Conservation (phyloP, 2,113 vertebrate genomes). For the Chiloscyllium plagiosum region DNA sequence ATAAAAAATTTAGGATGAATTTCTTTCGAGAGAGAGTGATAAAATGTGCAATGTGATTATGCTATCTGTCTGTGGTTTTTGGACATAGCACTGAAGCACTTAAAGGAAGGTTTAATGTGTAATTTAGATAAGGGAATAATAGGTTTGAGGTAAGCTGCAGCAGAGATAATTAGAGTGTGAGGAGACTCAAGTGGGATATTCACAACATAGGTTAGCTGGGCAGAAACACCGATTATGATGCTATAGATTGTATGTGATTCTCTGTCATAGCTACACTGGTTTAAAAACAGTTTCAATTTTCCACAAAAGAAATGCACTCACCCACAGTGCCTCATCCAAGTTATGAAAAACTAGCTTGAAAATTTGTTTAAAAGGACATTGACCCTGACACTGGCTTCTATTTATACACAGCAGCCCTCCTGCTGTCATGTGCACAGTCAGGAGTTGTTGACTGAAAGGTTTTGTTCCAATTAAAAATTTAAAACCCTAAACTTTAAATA, state of each 20-base stretch:
- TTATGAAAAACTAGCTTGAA: not conserved
- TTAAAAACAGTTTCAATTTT: not conserved
- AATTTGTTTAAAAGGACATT: not conserved
- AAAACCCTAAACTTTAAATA: not conserved
- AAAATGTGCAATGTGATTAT: not conserved
- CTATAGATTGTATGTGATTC: not conserved
- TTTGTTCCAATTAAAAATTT: constrained; percentile 16
- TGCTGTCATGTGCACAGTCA: not conserved
- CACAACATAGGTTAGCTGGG: not conserved
- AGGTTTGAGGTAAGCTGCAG: not conserved
- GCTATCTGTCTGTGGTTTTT: not conserved
- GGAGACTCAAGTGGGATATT: not conserved
- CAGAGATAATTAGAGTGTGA: not conserved
- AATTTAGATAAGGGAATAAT: not conserved
- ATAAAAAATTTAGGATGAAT: not conserved
- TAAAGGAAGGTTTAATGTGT: not conserved
- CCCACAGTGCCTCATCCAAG: not conserved
- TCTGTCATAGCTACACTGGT: not conserved
- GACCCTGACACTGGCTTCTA: not conserved
- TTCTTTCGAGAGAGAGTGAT: not conserved
- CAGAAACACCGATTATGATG: not conserved
- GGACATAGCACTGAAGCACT: not conserved
- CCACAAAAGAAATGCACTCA: not conserved
- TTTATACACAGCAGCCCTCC: not conserved
- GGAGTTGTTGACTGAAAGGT: not conserved